Evolutionary conservation across 2,888 invertebrate species (phyloP), one percentile per base, ranked within the genome.

Genomic region (Chloroclysta siterata): DNA sequence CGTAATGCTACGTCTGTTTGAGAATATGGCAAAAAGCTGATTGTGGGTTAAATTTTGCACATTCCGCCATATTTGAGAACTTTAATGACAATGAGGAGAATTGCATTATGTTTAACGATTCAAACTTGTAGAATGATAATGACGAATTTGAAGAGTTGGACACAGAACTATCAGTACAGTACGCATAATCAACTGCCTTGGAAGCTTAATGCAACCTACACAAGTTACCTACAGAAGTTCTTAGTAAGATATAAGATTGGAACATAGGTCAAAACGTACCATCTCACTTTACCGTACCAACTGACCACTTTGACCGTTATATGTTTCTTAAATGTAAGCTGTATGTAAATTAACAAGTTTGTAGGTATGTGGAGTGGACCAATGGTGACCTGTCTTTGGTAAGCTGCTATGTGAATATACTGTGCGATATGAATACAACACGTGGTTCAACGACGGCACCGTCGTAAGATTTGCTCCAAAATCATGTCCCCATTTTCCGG

Each of bases 271-370:
- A 17, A 17, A 15, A 46, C 10, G 5, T 17, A 17, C 46, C 47
- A 58, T 59, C 54, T 59, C 50, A 46, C 28, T 22, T 11, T 14
- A 62, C 60, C 48, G 62, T 54, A 29, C 13, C 72, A 77, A 77
- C 81, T 74, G 78, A 61, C 65, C 14, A 29, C 51, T 62, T 72
- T 59, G 67, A 87, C 91, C 87, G 90, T 89, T 90, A 89, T 70
- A 72, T 68, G 70, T 68, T 77, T 82, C 81, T 84, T 83, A 85
- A 84, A 82, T 83, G 81, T 79, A 79, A 77, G 76, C 73, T 79
- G 80, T 80, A 89, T 90, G 85, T 80, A 86, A 89, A 90, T 89
- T 81, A 84, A 77, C 80, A 75, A 70, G 82, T 81, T 83, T 83
- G 76, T 2, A 22, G 22, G 22, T 80, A 79, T 84, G 83, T 82